Percentiles rank a stretch among this genome's conserved stretches.
Evolutionary conservation across 2,888 invertebrate species (phyloP).

Genomic region (Ernsta delagoae): DNA sequence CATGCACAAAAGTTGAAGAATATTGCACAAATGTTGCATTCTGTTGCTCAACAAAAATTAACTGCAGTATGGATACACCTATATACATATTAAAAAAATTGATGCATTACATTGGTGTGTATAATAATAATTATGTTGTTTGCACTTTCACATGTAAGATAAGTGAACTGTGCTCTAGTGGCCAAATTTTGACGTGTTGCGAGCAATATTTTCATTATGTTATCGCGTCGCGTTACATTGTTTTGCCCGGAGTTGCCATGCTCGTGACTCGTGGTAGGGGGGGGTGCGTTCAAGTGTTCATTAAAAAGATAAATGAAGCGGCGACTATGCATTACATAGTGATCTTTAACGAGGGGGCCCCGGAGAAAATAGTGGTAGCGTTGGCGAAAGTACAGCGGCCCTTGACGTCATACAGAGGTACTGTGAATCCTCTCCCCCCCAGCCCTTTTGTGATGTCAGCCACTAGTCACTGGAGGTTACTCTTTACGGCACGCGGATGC

Average conservation of each 20-base stretch:
- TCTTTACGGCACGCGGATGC: background rate
- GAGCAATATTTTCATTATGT: constrained; percentile 3
- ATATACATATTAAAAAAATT: too few relatives aligned
- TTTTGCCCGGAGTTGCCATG: constrained; percentile 4
- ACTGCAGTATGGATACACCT: too few relatives aligned
- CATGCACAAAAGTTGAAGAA: too few relatives aligned
- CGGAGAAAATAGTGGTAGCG: constrained; percentile 18
- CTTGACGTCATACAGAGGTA: constrained; percentile 1
- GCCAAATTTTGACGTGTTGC: constrained; percentile 15
- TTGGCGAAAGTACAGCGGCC: background rate
- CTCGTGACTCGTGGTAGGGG: constrained; percentile 11
- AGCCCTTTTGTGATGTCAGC: background rate
- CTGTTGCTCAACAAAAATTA: too few relatives aligned
- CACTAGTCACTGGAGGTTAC: background rate
- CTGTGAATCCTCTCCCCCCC: background rate
- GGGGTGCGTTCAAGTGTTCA: constrained; percentile 4
- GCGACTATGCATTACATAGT: constrained; percentile 24
- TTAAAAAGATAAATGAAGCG: background rate
- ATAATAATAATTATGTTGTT: too few relatives aligned
- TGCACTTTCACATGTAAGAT: constrained; percentile 31
- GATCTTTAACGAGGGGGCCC: constrained; percentile 24
- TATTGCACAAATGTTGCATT: too few relatives aligned
- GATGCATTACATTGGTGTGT: too few relatives aligned
- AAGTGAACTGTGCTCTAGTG: constrained; percentile 20
- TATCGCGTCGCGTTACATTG: constrained; percentile 26